Evolutionary conservation across 2,888 invertebrate species (phyloP), one percentile per base, ranked within the genome.

Genomic region (Branchellion lobata): DNA sequence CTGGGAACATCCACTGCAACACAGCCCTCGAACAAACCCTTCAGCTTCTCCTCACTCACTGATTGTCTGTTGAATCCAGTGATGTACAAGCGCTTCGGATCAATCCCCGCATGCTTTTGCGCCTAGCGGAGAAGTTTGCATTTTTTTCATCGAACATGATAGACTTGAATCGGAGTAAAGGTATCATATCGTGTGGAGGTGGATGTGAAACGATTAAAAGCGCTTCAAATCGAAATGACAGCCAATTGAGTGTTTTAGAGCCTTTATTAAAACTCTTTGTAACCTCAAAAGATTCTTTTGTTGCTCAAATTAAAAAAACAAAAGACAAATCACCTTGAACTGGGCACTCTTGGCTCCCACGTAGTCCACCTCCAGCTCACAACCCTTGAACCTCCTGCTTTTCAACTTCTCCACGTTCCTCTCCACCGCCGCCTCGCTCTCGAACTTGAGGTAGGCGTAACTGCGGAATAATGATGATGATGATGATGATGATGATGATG

Each of bases 1-100:
- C 14, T 65, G 27, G 77, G 65, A 18, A 77, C n/a, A 3, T 18
- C 3, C 34, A 77, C 65, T 36, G 31, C 31, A n/a, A 2, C n/a
- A 0, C 36, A 31, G 8, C 53, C 24, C 21, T 33, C 33, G 36
- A 77, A 77, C 8, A 27, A 61, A 14, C 21, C 65, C 24, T 77
- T 57, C 61, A 77, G 21, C 77, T 77, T 77, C 65, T 77, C 77
- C 5, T 34, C 77, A 1, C 31, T 77, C 0, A 77, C 65, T 5
- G 77, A 34, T n/a, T 57, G 27, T 36, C 65, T 77, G 65, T 77
- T 65, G 65, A 77, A 77, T 27, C 77, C 77, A 11, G 61, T 77
- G 29, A 77, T 65, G 36, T 61, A 77, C 1, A 77, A n/a, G 1
- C 77, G 18, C 40, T 77, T 77, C 1, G 40, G 1, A 36, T 77